A percentile compares a stretch with the other conserved stretches of the same genome.
Evolutionary conservation across 1,140 invertebrate species (phyloP).

Genomic region (Orussus abietinus): DNA sequence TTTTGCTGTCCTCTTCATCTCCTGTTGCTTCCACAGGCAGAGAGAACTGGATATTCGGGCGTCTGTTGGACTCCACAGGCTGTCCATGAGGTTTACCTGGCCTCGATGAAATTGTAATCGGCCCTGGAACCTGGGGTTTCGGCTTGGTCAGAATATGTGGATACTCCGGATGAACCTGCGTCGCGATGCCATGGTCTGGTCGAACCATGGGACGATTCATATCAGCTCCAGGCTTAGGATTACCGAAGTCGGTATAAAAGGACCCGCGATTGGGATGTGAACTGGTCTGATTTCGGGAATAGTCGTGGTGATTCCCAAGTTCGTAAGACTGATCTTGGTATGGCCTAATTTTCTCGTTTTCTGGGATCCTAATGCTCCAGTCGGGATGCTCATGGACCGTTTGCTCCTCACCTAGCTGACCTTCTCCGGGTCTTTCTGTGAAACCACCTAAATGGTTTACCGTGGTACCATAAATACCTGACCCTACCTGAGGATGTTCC

Average conservation of each 20-base stretch:
- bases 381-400: constrained; percentile 1
- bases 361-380: constrained; percentile 1
- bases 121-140: constrained; percentile 34
- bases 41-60: constrained; percentile 36
- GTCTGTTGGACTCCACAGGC: constrained; percentile 22
- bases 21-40: constrained; percentile 37
- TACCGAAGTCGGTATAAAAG: constrained; percentile 10
- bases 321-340: neutral
- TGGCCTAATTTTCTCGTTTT: neutral
- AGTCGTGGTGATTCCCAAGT: constrained; percentile 1
- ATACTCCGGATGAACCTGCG: constrained; percentile 42
- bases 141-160: constrained; percentile 46
- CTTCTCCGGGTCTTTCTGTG: no score
- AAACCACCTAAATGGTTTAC: no score
- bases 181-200: constrained; percentile 20
- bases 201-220: constrained; percentile 4
- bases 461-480: no score
- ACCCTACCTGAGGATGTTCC: no score
- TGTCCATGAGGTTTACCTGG: constrained; percentile 25
- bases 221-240: no score
- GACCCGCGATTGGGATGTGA: neutral
- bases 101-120: constrained; percentile 38
- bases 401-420: no score
- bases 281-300: constrained; percentile 9
- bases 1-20: constrained; percentile 37